phyloP scores from a whole-genome alignment of 2,888 invertebrate species.

The Malthinus seriepunctatus region DNA sequence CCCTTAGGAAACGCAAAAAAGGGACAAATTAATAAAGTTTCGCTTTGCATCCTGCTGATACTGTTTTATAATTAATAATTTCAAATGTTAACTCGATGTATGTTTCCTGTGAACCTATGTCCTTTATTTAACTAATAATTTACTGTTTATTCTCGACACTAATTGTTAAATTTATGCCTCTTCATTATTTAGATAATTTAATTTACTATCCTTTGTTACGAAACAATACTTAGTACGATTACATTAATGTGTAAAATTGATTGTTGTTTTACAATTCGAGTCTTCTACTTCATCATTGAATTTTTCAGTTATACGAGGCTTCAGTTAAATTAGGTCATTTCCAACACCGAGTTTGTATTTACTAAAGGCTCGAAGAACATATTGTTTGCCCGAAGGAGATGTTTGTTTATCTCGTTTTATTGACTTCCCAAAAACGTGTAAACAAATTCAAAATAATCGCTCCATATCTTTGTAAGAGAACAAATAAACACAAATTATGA shows the following conservation, averaged over 20 bases:
- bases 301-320: no score
- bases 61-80: constrained; percentile 27
- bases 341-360: no score
- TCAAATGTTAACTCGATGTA: constrained; percentile 24
- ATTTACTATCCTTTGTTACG: constrained; percentile 26
- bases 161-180: constrained; percentile 31
- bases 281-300: background rate
- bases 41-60: constrained; percentile 22
- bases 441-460: no score
- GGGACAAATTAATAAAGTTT: constrained; percentile 20
- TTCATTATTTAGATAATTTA: constrained; percentile 31
- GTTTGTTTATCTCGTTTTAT: no score
- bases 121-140: constrained; percentile 32
- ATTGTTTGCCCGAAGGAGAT: no score
- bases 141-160: constrained; percentile 31
- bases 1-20: background rate
- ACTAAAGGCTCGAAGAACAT: no score
- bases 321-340: no score
- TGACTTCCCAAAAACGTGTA: no score
- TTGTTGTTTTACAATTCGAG: constrained; percentile 17
- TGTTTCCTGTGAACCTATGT: constrained; percentile 26
- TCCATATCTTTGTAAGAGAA: no score
- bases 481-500: no score
- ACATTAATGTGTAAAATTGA: constrained; percentile 12
- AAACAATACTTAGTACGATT: constrained; percentile 21